Conservation (phyloP, 2,888 invertebrate species). For the Thysanoteuthis rhombus region DNA sequence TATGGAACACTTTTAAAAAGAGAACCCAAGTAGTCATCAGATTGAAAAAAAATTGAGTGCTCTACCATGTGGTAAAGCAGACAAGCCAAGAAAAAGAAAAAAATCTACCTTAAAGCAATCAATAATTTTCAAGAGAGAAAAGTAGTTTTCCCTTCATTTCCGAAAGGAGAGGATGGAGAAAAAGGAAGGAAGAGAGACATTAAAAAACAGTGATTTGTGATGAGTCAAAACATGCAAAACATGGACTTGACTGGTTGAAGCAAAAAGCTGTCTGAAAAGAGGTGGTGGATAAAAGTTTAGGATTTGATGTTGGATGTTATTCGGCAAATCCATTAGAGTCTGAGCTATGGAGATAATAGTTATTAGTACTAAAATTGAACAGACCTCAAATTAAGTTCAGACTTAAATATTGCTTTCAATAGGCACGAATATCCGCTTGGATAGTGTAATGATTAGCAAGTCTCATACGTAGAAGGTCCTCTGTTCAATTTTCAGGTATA, state of each 20-base stretch:
- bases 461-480: too few relatives aligned
- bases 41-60: too few relatives aligned
- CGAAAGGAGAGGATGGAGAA: background rate
- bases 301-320: conserved; percentile 12
- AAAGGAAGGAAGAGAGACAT: background rate
- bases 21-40: too few relatives aligned
- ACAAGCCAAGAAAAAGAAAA: too few relatives aligned
- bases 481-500: too few relatives aligned
- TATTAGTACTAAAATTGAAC: background rate
- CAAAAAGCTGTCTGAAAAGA: background rate
- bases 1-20: too few relatives aligned
- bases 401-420: background rate
- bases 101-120: background rate
- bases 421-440: background rate
- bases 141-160: background rate
- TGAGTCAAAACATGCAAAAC: background rate
- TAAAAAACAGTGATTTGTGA: background rate
- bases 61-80: too few relatives aligned
- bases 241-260: background rate
- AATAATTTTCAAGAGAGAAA: background rate
- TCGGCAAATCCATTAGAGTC: background rate
- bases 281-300: background rate
- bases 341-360: background rate
- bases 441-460: too few relatives aligned
- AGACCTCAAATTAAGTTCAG: background rate